These are phyloP conservation scores for Volucella bombylans DNA, from an alignment of 2,888 invertebrate species.

Conservation along the genomic window DNA sequence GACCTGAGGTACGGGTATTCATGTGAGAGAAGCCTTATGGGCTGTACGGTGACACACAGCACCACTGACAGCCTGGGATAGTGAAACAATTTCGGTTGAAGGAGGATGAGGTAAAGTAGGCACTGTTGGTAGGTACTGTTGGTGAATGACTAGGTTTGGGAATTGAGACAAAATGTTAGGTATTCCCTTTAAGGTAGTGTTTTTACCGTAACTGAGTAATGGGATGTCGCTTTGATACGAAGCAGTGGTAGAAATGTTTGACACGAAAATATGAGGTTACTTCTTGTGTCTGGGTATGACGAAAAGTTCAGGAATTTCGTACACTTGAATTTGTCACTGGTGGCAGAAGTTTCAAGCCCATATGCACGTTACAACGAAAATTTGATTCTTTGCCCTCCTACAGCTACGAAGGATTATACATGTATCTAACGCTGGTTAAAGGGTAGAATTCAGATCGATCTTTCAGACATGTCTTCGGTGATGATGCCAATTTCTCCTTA, in stretches of 20 bases:
- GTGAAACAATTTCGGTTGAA: slow-evolving; percentile 29
- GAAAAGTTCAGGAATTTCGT: too few relatives aligned
- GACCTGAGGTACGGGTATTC: slow-evolving; percentile 26
- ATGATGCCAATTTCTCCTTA: too few relatives aligned
- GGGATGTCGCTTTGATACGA: slow-evolving; percentile 15
- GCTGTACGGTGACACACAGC: slow-evolving; percentile 55
- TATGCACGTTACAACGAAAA: too few relatives aligned
- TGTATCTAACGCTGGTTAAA: too few relatives aligned
- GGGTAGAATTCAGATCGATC: too few relatives aligned
- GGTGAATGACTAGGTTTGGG: slow-evolving; percentile 30
- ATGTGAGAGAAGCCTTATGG: slow-evolving; percentile 26
- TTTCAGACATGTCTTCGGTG: too few relatives aligned
- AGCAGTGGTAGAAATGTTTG: slow-evolving; percentile 8
- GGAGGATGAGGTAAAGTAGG: neutral
- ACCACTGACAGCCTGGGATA: slow-evolving; percentile 21
- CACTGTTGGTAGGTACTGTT: slow-evolving; percentile 27
- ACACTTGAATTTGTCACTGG: too few relatives aligned
- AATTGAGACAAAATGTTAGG: slow-evolving; percentile 30
- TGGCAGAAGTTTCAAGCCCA: too few relatives aligned
- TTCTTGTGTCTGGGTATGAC: too few relatives aligned
- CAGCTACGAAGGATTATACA: too few relatives aligned
- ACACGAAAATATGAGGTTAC: slow-evolving; percentile 10
- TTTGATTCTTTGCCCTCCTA: too few relatives aligned
- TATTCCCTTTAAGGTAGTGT: slow-evolving; percentile 49
- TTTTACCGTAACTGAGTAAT: slow-evolving; percentile 56